phyloP scores from a whole-genome alignment of 2,113 vertebrate genomes.

The Brachypteracias leptosomus region DNA sequence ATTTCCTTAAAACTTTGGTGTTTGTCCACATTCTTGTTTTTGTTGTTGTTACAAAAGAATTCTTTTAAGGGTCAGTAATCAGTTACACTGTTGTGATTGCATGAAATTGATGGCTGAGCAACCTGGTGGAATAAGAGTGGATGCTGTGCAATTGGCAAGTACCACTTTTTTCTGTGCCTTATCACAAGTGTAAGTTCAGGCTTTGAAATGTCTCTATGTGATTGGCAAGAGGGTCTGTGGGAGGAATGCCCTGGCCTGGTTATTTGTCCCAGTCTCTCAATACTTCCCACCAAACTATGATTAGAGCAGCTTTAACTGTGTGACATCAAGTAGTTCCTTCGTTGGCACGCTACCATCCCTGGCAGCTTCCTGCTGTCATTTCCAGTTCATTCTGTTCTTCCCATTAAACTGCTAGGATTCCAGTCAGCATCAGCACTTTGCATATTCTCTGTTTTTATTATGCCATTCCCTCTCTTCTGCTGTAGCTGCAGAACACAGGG shows the following conservation, averaged over 20 bases:
- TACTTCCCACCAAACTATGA: neutral
- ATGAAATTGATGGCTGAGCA: neutral
- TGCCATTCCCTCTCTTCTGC: accelerated
- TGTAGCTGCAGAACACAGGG: neutral
- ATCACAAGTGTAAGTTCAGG: neutral
- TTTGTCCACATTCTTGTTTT: neutral
- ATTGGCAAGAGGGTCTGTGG: neutral
- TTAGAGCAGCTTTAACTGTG: neutral
- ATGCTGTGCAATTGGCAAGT: neutral
- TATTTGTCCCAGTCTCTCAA: neutral
- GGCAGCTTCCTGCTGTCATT: neutral
- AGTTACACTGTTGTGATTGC: neutral
- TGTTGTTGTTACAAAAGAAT: neutral
- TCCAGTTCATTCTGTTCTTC: neutral
- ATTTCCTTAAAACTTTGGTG: neutral
- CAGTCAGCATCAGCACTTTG: neutral
- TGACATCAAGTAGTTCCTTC: neutral
- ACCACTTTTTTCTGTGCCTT: accelerated
- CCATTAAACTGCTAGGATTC: neutral
- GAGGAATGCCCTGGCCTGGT: neutral
- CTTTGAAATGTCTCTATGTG: neutral
- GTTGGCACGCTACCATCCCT: neutral
- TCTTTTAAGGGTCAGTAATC: neutral
- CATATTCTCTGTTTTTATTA: neutral
- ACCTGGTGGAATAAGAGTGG: accelerated